These are phyloP conservation scores for Halocynthia roretzi DNA, from an alignment of 23 tunicate genomes.

Conservation along the genomic window DNA sequence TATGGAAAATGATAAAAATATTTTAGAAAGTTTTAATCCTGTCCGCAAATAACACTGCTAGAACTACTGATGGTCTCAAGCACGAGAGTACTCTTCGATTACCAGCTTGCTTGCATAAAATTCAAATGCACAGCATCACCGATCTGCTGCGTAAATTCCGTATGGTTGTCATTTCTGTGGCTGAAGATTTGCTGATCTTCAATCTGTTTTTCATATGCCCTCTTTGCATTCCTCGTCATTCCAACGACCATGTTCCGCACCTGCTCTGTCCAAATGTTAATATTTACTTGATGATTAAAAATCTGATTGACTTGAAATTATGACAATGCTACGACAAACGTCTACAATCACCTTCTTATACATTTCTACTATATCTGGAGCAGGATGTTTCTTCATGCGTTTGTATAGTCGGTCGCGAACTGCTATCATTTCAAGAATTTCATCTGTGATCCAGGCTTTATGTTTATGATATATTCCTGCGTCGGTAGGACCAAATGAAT, in stretches of 20 bases:
- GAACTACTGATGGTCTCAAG: no score
- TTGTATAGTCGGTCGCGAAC: slow-evolving; percentile 89
- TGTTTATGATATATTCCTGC: slow-evolving; percentile 49
- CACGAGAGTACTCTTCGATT: no score
- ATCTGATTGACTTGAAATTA: no score
- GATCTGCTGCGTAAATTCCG: neutral
- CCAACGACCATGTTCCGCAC: slow-evolving; percentile 99
- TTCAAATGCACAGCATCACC: neutral
- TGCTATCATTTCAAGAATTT: slow-evolving; percentile 86
- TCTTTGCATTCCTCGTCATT: slow-evolving; percentile 91
- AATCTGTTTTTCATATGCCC: slow-evolving; percentile 67
- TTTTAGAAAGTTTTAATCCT: no score
- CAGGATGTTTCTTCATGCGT: slow-evolving; percentile 84
- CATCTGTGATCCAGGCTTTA: slow-evolving; percentile 95
- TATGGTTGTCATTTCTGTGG: neutral
- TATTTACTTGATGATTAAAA: no score
- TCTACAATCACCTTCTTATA: slow-evolving; percentile 76
- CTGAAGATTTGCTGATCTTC: slow-evolving; percentile 24
- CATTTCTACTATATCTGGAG: slow-evolving; percentile 78
- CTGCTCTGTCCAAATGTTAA: slow-evolving; percentile 29
- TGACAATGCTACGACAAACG: no score
- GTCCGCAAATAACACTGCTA: no score
- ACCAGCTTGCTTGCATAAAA: no score
- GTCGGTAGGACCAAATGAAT: neutral
- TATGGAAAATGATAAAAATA: no score